These are phyloP conservation scores for Trachemys scripta DNA, from an alignment of 2,113 vertebrate genomes.

Conservation along the genomic window DNA sequence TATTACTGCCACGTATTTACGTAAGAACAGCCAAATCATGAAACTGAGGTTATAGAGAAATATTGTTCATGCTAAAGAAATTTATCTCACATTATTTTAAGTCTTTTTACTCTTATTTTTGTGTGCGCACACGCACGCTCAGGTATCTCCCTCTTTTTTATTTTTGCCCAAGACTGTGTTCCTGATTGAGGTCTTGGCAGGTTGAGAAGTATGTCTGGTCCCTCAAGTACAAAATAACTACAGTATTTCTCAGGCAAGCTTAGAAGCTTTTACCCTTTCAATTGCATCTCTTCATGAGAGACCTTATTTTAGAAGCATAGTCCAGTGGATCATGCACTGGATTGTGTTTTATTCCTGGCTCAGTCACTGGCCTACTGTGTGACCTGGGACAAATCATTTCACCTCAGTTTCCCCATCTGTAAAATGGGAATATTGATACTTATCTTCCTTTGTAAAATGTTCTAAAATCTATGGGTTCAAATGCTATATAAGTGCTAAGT, in stretches of 20 bases:
- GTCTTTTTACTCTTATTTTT: not conserved
- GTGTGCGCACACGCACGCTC: too few relatives aligned
- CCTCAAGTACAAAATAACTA: not conserved
- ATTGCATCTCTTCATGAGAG: not conserved
- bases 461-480: not conserved
- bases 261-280: not conserved
- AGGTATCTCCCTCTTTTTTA: not conserved
- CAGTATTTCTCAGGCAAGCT: not conserved
- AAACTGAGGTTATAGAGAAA: not conserved
- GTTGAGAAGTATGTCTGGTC: not conserved
- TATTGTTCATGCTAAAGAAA: not conserved
- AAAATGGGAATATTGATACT: not conserved
- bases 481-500: not conserved
- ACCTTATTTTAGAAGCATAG: rapidly evolving
- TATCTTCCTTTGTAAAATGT: not conserved
- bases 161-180: not conserved
- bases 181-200: not conserved
- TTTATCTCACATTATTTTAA: not conserved
- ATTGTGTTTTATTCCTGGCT: not conserved
- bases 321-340: not conserved
- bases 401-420: rapidly evolving
- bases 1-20: not conserved
- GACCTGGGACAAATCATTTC: not conserved
- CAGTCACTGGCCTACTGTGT: not conserved
- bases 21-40: not conserved